These are phyloP conservation scores for Melanostigma gelatinosum DNA, from an alignment of 2,113 vertebrate genomes.

Conservation along the genomic window DNA sequence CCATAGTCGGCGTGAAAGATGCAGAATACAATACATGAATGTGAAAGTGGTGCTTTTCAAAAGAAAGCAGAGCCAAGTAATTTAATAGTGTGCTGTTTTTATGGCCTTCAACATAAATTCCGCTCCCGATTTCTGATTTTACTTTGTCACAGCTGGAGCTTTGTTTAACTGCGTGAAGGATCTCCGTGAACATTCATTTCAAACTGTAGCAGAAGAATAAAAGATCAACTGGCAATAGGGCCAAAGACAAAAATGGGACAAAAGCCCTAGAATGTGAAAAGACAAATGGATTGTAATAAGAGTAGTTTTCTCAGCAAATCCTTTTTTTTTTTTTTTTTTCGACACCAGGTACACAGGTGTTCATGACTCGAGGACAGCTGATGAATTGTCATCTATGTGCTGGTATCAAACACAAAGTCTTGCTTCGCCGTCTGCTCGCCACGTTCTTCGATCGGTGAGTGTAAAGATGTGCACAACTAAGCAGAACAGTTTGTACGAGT, in stretches of 20 bases:
- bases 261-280: conserved; percentile 7
- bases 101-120: neutral
- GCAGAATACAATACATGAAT: conserved; percentile 1
- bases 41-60: conserved; percentile 10
- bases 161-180: conserved; percentile 4
- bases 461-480: neutral
- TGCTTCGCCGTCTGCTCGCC: conserved; percentile 93
- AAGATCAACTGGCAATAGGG: neutral
- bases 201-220: conserved; percentile 3
- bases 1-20: neutral
- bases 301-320: conserved; percentile 1
- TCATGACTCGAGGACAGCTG: conserved; percentile 97
- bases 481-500: conserved; percentile 6
- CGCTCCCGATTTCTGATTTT: neutral
- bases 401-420: conserved; percentile 98
- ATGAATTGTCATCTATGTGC: conserved; percentile 99
- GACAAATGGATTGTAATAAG: neutral
- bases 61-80: neutral
- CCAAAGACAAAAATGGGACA: neutral
- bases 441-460: conserved; percentile 97
- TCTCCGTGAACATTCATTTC: conserved; percentile 14
- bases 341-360: conserved; percentile 91
- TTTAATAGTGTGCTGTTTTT: conserved; percentile 12
- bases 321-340: neutral
- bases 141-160: neutral